phyloP scores from a whole-genome alignment of 2,113 vertebrate species.

The Scopus umbretta region DNA sequence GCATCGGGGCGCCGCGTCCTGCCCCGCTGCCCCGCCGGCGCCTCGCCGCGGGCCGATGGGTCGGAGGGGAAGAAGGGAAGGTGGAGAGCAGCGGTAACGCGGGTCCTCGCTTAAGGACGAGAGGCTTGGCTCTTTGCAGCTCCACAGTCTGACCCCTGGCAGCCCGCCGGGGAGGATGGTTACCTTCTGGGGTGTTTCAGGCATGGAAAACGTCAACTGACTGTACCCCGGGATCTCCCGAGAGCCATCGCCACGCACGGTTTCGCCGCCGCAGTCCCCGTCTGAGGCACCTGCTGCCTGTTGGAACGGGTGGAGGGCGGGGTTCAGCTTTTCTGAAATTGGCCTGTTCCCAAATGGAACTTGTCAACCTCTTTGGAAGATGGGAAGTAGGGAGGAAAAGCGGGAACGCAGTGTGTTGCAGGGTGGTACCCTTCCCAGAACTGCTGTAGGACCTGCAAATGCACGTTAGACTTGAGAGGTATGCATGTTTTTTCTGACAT shows the following conservation, averaged over 20 bases:
- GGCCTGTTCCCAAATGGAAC: not conserved
- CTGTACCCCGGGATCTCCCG: fast-evolving
- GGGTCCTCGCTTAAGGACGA: no score
- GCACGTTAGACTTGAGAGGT: no score
- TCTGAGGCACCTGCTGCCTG: fast-evolving
- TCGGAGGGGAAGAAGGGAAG: no score
- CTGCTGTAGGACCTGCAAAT: not conserved
- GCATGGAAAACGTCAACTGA: fast-evolving
- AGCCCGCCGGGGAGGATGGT: fast-evolving
- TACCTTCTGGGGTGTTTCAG: not conserved
- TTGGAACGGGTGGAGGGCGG: fast-evolving
- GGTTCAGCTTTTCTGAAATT: fast-evolving
- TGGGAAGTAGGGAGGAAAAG: not conserved
- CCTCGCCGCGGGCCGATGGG: not conserved
- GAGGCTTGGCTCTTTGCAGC: not conserved
- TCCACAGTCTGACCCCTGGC: fast-evolving
- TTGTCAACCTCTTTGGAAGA: not conserved
- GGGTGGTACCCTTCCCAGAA: not conserved
- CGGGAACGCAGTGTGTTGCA: fast-evolving
- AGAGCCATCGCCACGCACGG: fast-evolving
- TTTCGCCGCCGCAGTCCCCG: fast-evolving
- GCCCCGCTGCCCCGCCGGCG: not conserved
- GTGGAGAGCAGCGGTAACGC: not conserved
- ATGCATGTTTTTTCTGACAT: fast-evolving
- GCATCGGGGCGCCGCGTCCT: fast-evolving